Base-by-base conservation (phyloP, 2,888 invertebrate genomes). In the Panorpa germanica region DNA sequence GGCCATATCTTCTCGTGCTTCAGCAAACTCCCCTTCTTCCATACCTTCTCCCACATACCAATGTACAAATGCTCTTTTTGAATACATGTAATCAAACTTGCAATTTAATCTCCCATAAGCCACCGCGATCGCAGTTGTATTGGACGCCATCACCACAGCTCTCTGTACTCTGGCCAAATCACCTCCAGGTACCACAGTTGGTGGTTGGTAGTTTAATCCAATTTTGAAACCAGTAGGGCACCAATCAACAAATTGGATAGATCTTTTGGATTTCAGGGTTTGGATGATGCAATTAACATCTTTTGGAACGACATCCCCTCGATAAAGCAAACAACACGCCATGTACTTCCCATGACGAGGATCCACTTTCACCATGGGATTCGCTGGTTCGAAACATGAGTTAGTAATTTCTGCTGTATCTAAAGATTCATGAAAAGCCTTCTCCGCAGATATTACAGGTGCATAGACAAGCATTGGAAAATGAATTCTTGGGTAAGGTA, bases 401-500 rank as follows among this genome's bases (percentile, higher is more conserved):
- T 66, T 69, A 38, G 86, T 81, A 34, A 86, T 57, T 48, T 77
- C 72, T 5, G 66, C 59, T 1, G 70, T 71, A 1, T 69, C 59
- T 40, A 67, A 50, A 11, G 63, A 57, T 41, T 74, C 73, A 41
- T 71, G 71, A 37, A 61, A 59, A 1, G 70, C 70, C 50, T 63
- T 64, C 25, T 61, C 55, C 2, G 66, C 63, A 7, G 72, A 61
- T 5, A 74, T 54, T 22, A 77, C 58, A 0, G 77, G 77, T 0
- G 77, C 69, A 53, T 69, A 86, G 19, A 72, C 77, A 37, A 78
- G 62, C 27, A 86, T 50, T 1, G 86, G 83, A 48, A 78, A 88
- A 47, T 88, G 86, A 32, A 88, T 80, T 44, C 88, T 62, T 0
- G 85, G 83, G 51, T 80, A 88, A 0, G 88, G 86, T 18, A 86